phyloP scores from a whole-genome alignment of 1,140 invertebrate genomes.

The Drosophila takahashii region DNA sequence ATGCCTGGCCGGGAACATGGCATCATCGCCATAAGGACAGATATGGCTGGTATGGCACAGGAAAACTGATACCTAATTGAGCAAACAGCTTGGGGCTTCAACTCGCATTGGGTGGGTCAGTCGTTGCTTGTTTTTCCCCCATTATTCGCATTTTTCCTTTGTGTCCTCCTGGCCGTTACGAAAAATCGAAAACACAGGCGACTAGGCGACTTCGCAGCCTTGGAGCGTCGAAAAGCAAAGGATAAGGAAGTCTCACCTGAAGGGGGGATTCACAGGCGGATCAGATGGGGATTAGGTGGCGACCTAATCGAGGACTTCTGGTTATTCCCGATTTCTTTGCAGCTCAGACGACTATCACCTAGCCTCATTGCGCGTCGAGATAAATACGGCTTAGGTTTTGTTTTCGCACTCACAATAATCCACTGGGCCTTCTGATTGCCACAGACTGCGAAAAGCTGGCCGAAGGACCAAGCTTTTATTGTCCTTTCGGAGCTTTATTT shows the following conservation, averaged over 20 bases:
- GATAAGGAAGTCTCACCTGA: conserved; percentile 37
- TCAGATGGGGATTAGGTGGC: conserved; percentile 11
- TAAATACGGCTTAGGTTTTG: not conserved
- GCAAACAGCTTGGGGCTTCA: conserved; percentile 61
- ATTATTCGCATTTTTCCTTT: conserved; percentile 35
- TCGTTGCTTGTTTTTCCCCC: conserved; percentile 19
- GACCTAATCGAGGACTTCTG: not conserved
- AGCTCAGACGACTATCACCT: conserved; percentile 22
- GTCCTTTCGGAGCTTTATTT: conserved; percentile 47
- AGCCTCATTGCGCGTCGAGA: conserved; percentile 29
- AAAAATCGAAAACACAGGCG: conserved; percentile 78
- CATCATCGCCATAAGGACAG: conserved; percentile 47
- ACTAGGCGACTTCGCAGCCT: conserved; percentile 17
- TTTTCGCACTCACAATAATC: conserved; percentile 28
- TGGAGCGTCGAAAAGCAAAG: conserved; percentile 4
- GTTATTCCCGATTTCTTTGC: conserved; percentile 17
- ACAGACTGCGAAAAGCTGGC: conserved; percentile 69
- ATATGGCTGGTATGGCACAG: conserved; percentile 27
- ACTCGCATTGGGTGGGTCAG: conserved; percentile 36
- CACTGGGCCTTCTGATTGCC: conserved; percentile 44
- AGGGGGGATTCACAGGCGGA: conserved; percentile 13
- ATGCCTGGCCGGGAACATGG: conserved; percentile 14
- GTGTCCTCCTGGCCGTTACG: conserved; percentile 39
- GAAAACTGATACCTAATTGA: conserved; percentile 76
- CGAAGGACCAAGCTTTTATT: conserved; percentile 65